Percentiles rank a stretch among this genome's conserved stretches.
These are phyloP conservation scores for Ammospiza nelsoni DNA, from an alignment of 2,113 vertebrate species.

Conservation along the genomic window DNA sequence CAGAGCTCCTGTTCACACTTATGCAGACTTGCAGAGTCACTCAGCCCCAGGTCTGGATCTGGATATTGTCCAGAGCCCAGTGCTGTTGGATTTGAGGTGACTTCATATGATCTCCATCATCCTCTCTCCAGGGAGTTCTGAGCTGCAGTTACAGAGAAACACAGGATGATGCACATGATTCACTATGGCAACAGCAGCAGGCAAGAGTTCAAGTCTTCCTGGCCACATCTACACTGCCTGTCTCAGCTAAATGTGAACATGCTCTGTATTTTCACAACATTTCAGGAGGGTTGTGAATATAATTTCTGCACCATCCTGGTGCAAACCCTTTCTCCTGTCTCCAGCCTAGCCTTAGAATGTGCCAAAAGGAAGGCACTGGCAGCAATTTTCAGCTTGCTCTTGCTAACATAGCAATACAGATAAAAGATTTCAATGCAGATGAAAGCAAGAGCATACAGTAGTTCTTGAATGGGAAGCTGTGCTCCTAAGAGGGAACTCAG, in stretches of 20 bases:
- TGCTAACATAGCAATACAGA: not conserved
- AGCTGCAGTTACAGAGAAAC: not conserved
- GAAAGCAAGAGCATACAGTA: not conserved
- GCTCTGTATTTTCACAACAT: not conserved
- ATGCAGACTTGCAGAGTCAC: not conserved
- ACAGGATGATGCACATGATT: not conserved
- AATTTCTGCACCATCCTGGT: not conserved
- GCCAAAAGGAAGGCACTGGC: not conserved
- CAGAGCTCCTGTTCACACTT: not conserved
- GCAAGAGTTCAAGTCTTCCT: not conserved
- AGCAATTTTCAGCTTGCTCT: not conserved
- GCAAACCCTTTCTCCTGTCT: not conserved
- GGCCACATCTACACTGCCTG: not conserved
- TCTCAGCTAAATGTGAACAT: not conserved
- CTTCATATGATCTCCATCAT: not conserved
- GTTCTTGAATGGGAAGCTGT: not conserved
- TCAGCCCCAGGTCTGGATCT: not conserved
- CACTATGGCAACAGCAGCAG: not conserved
- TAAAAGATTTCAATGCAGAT: not conserved
- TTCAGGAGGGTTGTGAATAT: not conserved
- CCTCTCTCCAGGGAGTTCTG: not conserved
- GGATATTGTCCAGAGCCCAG: not conserved
- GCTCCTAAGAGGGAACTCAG: not conserved
- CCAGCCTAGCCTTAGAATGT: not conserved
- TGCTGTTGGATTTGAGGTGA: not conserved